Evolutionary conservation across 2,888 invertebrate genomes (phyloP), one percentile per base, ranked within the genome.

Genomic region (Prosopocoilus inquinatus): DNA sequence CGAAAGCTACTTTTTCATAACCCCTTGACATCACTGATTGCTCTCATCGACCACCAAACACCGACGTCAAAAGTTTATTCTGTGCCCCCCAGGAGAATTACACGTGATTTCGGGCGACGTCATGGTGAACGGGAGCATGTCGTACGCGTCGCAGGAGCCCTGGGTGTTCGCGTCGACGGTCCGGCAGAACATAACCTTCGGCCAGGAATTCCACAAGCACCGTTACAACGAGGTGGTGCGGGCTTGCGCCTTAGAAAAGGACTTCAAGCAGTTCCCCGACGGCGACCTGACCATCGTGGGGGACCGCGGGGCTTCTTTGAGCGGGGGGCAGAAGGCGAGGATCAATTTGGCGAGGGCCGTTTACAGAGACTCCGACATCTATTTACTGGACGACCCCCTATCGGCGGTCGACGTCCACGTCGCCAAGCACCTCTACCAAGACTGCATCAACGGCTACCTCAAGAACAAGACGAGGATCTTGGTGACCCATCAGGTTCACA

Each of bases 401-500:
- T 90, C 90, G n/a, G 92, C 93, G 2, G 92, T 93, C 2, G 93
- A 94, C 70, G 83, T 89, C 0, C 87, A 88, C 60, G 92, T 93
- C 0, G 88, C 90, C 0, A 83, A 87, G 53, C 87, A 88, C 69
- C 76, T 94, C 43, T 92, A 90, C 70, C 86, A 91, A 53, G 83
- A 89, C 69, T 93, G 91, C 68, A 88, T 92, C 59, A 82, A 82
- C 62, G 84, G 82, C 0, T 84, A 83, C 66, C 78, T 93, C 60
- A 80, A 80, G 44, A 79, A 83, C 3, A 86, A 86, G 69, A 89
- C 90, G 0, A 80, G 89, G 43, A 83, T 94, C 54, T 82, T 94
- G 9, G 89, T 92, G 56, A 94, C 94, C 0, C 93, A 94, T 79
- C 93, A 94, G 74, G 81, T 92, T n/a, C 91, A 94, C 69, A 89